phyloP scores from a whole-genome alignment of 2,888 invertebrate species.

The Sarcophaga caerulescens region DNA sequence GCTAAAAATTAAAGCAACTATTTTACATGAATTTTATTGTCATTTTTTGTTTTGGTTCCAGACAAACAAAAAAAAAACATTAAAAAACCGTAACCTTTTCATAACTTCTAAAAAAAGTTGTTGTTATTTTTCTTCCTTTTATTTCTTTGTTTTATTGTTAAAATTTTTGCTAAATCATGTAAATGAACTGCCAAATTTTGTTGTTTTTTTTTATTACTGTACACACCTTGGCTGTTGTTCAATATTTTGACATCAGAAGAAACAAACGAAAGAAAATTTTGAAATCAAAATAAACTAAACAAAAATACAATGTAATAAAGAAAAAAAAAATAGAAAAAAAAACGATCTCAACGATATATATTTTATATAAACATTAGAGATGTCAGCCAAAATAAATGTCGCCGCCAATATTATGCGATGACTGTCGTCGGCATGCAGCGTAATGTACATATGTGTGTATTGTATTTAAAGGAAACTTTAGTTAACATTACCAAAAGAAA shows the following conservation, averaged over 20 bases:
- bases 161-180: slow-evolving; percentile 50
- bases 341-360: background rate
- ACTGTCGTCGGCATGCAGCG: slow-evolving; percentile 28
- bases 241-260: slow-evolving; percentile 57
- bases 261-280: slow-evolving; percentile 7
- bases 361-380: slow-evolving; percentile 46
- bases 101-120: slow-evolving; percentile 21
- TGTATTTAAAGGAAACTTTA: too few relatives aligned
- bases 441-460: background rate
- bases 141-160: slow-evolving; percentile 6
- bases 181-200: slow-evolving; percentile 58
- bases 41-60: background rate
- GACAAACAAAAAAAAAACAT: background rate
- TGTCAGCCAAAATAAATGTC: slow-evolving; percentile 59
- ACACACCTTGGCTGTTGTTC: slow-evolving; percentile 60
- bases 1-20: too few relatives aligned
- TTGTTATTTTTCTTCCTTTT: background rate
- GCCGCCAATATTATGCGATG: slow-evolving; percentile 17
- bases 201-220: background rate
- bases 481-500: background rate
- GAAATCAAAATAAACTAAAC: slow-evolving; percentile 3
- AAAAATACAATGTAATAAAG: background rate
- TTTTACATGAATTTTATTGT: background rate
- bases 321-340: background rate
- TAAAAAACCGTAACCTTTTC: background rate